These are phyloP conservation scores for Penaeus indicus DNA, from an alignment of 1,140 invertebrate genomes.

Conservation along the genomic window DNA sequence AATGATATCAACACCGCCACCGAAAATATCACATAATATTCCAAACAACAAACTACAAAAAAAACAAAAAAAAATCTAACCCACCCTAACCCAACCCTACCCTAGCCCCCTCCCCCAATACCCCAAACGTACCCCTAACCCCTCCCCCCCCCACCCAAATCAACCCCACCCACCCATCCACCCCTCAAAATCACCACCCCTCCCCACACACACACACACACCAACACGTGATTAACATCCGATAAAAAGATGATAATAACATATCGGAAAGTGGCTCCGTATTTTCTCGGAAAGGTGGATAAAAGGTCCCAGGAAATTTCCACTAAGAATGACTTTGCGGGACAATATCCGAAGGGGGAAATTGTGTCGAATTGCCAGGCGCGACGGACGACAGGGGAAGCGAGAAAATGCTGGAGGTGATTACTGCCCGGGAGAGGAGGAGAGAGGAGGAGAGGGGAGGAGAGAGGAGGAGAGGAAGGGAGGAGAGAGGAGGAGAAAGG, in stretches of 20 bases:
- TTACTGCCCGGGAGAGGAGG: not conserved
- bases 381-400: not conserved
- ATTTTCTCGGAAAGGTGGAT: too few species aligned
- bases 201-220: not conserved
- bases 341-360: too few species aligned
- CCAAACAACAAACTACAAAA: too few species aligned
- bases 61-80: too few species aligned
- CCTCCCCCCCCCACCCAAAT: not conserved
- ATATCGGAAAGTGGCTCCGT: too few species aligned
- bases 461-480: not conserved
- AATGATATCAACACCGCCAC: too few species aligned
- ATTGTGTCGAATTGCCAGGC: too few species aligned
- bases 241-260: too few species aligned
- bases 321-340: too few species aligned
- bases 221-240: too few species aligned
- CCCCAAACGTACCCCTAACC: not conserved
- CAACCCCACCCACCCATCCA: not conserved
- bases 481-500: not conserved
- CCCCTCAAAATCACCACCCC: not conserved
- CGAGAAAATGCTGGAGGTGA: not conserved
- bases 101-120: not conserved
- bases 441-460: not conserved
- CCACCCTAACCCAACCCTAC: not conserved
- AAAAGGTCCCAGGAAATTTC: too few species aligned
- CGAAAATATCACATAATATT: too few species aligned